A percentile compares a stretch with the other conserved stretches of the same genome.
Conservation (phyloP, 64 coral and sea anemone species). For the Astreopora myriophthalma region DNA sequence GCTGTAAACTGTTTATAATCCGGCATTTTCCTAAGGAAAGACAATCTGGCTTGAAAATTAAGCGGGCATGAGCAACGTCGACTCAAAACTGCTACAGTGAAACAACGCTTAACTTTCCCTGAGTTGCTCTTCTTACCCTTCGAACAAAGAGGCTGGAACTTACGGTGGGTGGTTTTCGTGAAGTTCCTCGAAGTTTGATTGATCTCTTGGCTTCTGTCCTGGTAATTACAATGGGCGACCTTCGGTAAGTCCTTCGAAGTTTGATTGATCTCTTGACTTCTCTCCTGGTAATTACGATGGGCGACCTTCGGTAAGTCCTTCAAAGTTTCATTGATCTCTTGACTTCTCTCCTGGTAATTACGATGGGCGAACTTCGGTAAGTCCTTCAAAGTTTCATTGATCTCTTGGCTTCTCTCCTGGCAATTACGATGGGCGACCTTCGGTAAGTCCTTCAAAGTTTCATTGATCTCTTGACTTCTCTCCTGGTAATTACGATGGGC, state of each 20-base stretch:
- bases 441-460: no score
- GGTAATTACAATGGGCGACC: no score
- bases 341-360: no score
- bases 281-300: no score
- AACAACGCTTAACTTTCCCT: neutral
- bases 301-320: no score
- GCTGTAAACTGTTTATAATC: no score
- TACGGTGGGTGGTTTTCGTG: neutral
- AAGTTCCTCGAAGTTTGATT: neutral
- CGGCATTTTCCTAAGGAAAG: no score
- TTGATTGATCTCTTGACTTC: neutral
- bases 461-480: neutral
- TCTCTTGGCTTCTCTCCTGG: neutral
- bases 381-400: neutral
- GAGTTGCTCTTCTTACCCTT: neutral
- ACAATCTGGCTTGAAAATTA: no score
- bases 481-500: neutral
- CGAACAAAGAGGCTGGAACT: neutral
- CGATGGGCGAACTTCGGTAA: neutral
- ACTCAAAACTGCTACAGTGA: neutral
- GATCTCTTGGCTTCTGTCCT: neutral
- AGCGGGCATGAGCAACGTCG: no score
- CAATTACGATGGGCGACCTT: neutral
- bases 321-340: no score
- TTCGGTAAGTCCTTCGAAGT: neutral